Evolutionary conservation across 2,113 vertebrate genomes (phyloP), one percentile per base, ranked within the genome.

Genomic region (Stigmatopora nigra): DNA sequence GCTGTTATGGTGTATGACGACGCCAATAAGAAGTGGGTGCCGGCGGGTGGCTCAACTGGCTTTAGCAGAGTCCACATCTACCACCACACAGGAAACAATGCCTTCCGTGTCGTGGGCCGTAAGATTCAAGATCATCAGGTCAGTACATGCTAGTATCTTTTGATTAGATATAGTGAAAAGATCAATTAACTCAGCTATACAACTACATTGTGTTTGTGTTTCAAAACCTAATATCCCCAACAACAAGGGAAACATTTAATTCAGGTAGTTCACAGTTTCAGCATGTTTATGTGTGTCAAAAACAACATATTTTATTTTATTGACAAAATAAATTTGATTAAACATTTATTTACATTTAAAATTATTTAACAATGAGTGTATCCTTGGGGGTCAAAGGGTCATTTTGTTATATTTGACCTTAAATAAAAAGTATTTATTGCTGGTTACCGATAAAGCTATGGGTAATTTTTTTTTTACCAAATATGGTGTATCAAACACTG

Each of bases 121-220:
- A 99, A 99, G 87, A 99, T 99, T 86, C 97, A 99, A 80, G 95
- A 99, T 87, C 96, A 98, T 85, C 97, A 99, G 93, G 96, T 99
- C 77, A 91, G 90, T 80, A 59, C 53, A 2, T 16, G 3, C 2
- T 16, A 3, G 15, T 7, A 56, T 6, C 11, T 13, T 14, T 48
- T 5, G 15, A 48, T 48, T 48, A 1, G 46, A 48, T 48, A 10
- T 41, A 10, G 38, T 5, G 38, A 10, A 1, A 3, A 41, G 38
- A 41, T 41, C 38, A 41, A 41, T 41, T 41, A 10, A 8, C 38
- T 41, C 38, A 41, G 38, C 38, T 41, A 41, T 41, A 10, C 38
- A 41, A 41, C 38, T 41, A 10, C 38, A 41, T 6, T 41, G 38
- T 41, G 38, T 41, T 41, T 10, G 38, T 41, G 9, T 41, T 41